These are phyloP conservation scores for Salvelinus alpinus DNA, from an alignment of 2,113 vertebrate genomes.

Conservation along the genomic window DNA sequence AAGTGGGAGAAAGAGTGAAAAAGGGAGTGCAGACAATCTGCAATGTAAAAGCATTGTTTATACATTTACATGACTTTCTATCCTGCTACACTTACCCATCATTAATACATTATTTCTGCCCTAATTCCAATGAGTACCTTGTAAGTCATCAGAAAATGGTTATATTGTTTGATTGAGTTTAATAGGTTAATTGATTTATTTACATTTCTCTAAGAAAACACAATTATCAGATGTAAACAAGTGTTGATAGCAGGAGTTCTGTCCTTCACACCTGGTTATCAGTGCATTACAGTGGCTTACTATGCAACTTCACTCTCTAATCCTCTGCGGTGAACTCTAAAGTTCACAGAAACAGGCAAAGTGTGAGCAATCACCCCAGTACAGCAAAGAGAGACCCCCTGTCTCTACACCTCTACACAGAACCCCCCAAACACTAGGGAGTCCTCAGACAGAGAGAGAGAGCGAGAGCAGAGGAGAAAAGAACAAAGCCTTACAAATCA, in stretches of 20 bases:
- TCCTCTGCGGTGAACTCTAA: constrained; percentile 13
- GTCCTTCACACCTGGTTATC: neutral
- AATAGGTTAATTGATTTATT: constrained; percentile 27
- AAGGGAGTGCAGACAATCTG: no score
- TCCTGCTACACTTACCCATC: neutral
- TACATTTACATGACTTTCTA: neutral
- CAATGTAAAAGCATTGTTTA: neutral
- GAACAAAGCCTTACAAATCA: constrained; percentile 50
- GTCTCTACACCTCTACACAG: constrained; percentile 22
- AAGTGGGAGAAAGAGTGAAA: neutral
- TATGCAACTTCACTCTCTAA: neutral
- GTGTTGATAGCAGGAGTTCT: constrained; percentile 1
- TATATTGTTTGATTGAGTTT: neutral
- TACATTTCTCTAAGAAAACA: constrained; percentile 4
- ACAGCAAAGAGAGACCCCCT: constrained; percentile 26
- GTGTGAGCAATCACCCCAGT: constrained; percentile 28
- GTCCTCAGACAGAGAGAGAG: neutral
- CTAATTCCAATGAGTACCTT: neutral
- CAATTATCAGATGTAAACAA: constrained; percentile 1
- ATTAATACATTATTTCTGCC: neutral
- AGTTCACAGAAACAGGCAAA: constrained; percentile 29
- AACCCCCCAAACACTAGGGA: neutral
- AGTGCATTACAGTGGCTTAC: neutral
- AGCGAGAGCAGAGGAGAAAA: neutral
- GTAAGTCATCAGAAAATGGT: neutral